phyloP scores from a whole-genome alignment of 53 echinoderm and acorn worm genomes.

The Henricia sp. region DNA sequence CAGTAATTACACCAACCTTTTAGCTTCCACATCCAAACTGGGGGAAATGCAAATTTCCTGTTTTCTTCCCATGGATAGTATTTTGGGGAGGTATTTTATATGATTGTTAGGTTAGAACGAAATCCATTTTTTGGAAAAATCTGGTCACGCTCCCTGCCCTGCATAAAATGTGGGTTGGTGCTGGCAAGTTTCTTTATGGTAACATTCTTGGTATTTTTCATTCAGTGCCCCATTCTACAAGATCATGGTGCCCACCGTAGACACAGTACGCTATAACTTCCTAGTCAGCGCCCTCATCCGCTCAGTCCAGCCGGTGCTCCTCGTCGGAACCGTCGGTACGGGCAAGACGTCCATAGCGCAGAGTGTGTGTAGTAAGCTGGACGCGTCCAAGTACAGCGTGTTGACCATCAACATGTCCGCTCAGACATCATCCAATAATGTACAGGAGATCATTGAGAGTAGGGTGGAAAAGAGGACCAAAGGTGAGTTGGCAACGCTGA shows the following conservation, averaged over 20 bases:
- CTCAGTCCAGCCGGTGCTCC: conserved; percentile 89
- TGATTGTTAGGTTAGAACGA: too few relatives aligned
- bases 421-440: conserved; percentile 97
- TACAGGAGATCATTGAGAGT: conserved; percentile 93
- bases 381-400: conserved; percentile 85
- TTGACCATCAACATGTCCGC: conserved; percentile 98
- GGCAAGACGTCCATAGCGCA: conserved; percentile 99
- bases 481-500: too few relatives aligned
- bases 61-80: too few relatives aligned
- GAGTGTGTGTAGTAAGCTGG: conserved; percentile 90
- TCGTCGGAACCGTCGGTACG: conserved; percentile 95
- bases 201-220: too few relatives aligned
- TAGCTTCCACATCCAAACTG: too few relatives aligned
- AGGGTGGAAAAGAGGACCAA: conserved; percentile 98
- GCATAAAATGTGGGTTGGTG: too few relatives aligned
- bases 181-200: too few relatives aligned
- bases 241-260: conserved; percentile 94
- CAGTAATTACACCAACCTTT: too few relatives aligned
- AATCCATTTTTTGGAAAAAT: too few relatives aligned
- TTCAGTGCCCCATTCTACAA: conserved; percentile 92
- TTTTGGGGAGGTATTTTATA: too few relatives aligned
- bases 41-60: too few relatives aligned
- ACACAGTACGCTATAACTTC: conserved; percentile 85
- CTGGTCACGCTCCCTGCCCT: too few relatives aligned
- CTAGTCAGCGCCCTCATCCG: conserved; percentile 94